phyloP scores from a whole-genome alignment of 2,888 invertebrate genomes.

The Axea sp. region DNA sequence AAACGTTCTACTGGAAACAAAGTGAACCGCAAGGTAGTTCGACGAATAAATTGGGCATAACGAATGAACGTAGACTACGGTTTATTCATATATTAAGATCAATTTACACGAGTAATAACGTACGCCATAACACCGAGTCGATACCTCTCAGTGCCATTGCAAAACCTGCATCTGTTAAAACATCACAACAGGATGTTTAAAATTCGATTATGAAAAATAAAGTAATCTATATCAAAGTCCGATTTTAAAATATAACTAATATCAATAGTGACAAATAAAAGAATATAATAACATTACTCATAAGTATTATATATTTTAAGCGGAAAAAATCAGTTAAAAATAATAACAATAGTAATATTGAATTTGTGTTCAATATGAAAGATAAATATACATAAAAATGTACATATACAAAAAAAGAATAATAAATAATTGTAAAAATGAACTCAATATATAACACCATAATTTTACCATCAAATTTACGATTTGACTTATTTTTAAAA shows the following conservation, averaged over 20 bases:
- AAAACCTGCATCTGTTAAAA: slow-evolving; percentile 55
- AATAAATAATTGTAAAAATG: too few species aligned
- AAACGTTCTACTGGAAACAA: slow-evolving; percentile 75
- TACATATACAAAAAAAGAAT: too few species aligned
- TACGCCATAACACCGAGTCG: slow-evolving; percentile 72
- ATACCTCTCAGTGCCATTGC: slow-evolving; percentile 71
- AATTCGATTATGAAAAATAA: background rate
- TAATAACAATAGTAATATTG: too few species aligned
- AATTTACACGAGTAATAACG: slow-evolving; percentile 67
- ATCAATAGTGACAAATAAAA: background rate
- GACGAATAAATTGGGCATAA: slow-evolving; percentile 60
- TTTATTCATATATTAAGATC: slow-evolving; percentile 65
- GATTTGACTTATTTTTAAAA: too few species aligned
- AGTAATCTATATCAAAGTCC: background rate
- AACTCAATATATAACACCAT: too few species aligned
- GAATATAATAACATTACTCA: slow-evolving; percentile 4
- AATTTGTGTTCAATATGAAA: too few species aligned
- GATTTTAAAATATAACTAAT: slow-evolving; percentile 2
- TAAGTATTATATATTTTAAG: slow-evolving; percentile 39
- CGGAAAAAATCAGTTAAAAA: slow-evolving; percentile 1
- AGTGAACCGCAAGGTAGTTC: slow-evolving; percentile 59
- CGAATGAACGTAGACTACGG: slow-evolving; percentile 38
- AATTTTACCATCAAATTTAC: too few species aligned
- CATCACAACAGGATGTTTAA: slow-evolving; percentile 5
- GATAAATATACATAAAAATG: too few species aligned